These are phyloP conservation scores for Pempheris klunzingeri DNA, from an alignment of 2,797 vertebrate genomes.

Conservation along the genomic window DNA sequence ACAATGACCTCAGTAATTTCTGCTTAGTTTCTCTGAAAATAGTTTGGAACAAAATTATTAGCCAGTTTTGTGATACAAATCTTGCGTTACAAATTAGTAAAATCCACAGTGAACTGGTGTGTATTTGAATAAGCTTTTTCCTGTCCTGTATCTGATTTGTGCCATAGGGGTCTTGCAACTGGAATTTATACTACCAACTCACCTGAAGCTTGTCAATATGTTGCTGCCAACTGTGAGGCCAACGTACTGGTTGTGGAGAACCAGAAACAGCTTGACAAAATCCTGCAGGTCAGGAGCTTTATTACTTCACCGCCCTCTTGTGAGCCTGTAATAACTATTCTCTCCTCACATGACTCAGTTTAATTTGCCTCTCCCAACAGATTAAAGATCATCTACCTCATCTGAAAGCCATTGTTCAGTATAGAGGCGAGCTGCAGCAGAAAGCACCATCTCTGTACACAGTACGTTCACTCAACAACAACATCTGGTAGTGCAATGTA, in stretches of 20 bases:
- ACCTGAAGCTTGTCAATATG: constrained; percentile 85
- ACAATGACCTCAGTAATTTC: background rate
- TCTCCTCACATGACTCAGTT: background rate
- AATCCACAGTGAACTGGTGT: background rate
- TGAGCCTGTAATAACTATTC: background rate
- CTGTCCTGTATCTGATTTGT: constrained; percentile 22
- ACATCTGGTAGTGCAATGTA: background rate
- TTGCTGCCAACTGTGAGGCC: constrained; percentile 83
- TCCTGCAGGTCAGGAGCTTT: constrained; percentile 82
- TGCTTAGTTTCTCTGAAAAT: background rate
- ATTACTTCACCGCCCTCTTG: background rate
- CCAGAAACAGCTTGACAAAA: constrained; percentile 86
- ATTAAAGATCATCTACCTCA: constrained; percentile 85
- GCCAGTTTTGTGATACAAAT: background rate
- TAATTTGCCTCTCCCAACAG: constrained; percentile 62
- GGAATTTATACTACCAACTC: constrained; percentile 89
- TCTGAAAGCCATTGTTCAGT: constrained; percentile 88
- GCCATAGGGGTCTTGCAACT: constrained; percentile 80
- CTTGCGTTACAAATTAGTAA: background rate
- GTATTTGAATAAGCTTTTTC: background rate
- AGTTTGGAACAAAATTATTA: background rate
- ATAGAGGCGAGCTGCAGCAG: constrained; percentile 84
- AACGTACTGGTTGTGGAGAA: constrained; percentile 88
- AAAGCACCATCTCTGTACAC: constrained; percentile 79
- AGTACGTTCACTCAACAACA: constrained; percentile 68